Evolutionary conservation across 2,888 invertebrate genomes (phyloP).

Genomic region (Stenolophus ochropezus): DNA sequence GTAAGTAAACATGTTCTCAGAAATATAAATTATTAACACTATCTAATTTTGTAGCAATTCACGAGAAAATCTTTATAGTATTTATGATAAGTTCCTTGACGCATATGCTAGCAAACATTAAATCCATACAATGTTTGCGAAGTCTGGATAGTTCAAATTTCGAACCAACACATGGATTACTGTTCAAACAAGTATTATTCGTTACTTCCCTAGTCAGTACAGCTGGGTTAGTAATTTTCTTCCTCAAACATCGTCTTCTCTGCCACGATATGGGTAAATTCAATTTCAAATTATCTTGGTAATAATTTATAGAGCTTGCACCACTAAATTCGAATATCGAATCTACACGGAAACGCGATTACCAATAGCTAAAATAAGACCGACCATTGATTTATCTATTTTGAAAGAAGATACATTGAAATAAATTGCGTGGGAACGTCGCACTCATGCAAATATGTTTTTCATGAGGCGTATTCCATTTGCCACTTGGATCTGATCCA

Average conservation of each 20-base stretch:
- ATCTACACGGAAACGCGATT: too few species aligned
- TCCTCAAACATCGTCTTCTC: constrained; percentile 90
- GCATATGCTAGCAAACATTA: constrained; percentile 87
- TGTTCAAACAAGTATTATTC: constrained; percentile 83
- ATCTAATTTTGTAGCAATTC: constrained; percentile 80
- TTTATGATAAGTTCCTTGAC: constrained; percentile 90
- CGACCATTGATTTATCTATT: too few species aligned
- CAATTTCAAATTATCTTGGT: constrained; percentile 12
- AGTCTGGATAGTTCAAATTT: constrained; percentile 67
- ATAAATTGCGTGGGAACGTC: too few species aligned
- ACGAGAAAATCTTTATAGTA: constrained; percentile 92
- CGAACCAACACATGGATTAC: constrained; percentile 66
- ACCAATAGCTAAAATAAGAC: too few species aligned
- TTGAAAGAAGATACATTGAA: too few species aligned
- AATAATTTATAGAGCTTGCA: background rate
- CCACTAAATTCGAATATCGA: too few species aligned
- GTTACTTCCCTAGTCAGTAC: constrained; percentile 86
- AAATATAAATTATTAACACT: background rate
- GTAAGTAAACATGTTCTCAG: constrained; percentile 77
- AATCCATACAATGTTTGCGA: constrained; percentile 72
- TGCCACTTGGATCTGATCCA: too few species aligned
- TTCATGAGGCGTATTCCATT: too few species aligned
- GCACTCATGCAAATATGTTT: too few species aligned
- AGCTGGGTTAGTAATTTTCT: constrained; percentile 89
- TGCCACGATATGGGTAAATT: constrained; percentile 91